Base-by-base conservation (phyloP, 1,140 invertebrate species). In the Paraescarpia echinospica region DNA sequence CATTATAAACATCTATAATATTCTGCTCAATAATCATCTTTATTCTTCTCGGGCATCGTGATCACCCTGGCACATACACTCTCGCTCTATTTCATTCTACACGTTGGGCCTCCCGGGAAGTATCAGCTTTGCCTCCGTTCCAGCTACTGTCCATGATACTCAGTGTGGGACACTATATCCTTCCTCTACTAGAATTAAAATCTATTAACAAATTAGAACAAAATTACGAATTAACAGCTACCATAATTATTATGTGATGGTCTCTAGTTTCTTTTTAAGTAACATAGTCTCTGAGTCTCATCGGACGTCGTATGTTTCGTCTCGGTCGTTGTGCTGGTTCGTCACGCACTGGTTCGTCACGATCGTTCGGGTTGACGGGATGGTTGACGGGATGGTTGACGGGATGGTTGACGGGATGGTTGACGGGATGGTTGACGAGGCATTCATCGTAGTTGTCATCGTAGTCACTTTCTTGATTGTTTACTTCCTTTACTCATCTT, bases 341-440 rank as follows among this genome's bases (percentile, higher is more conserved):
- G 12, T 41, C 41, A 41, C 41, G 41, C 41, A 41, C n/a, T n/a
- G n/a, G n/a, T 12, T 48, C n/a, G 88, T 51, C 33, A 31, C 89
- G 93, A n/a, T 91, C 89, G 77, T 33, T 35, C 35, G 90, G 89
- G 33, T 34, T 59, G 34, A 35, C 31, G 33, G n/a, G n/a, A n/a
- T n/a, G n/a, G n/a, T n/a, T n/a, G n/a, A n/a, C n/a, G n/a, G n/a
- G n/a, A n/a, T n/a, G n/a, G n/a, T n/a, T n/a, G n/a, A n/a, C n/a
- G n/a, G n/a, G n/a, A n/a, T n/a, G n/a, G n/a, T n/a, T n/a, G n/a
- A n/a, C n/a, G n/a, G n/a, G n/a, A n/a, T n/a, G n/a, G n/a, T n/a
- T n/a, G n/a, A n/a, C n/a, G n/a, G n/a, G n/a, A n/a, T n/a, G 22
- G 92, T 89, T 89, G 89, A 89, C 89, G 89, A 14, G 4, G 34